Evolutionary conservation across 2,888 invertebrate genomes (phyloP).

Genomic region (Anarsia innoxiella): DNA sequence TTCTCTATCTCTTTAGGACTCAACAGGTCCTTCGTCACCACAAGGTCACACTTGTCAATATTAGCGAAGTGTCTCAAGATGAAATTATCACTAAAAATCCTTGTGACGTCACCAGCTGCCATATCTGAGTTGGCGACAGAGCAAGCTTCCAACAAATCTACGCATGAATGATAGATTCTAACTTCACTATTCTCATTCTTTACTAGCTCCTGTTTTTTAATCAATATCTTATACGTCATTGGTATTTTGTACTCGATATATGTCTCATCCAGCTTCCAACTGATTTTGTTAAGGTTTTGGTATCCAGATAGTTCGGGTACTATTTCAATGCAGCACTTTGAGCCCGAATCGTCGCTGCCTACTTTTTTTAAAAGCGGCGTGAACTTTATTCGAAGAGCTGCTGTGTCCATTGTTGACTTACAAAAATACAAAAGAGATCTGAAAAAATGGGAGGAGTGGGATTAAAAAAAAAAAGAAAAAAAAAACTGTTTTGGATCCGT

Average conservation of each 20-base stretch:
- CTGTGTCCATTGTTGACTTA: slow-evolving; percentile 44
- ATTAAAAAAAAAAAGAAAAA: slow-evolving; percentile 23
- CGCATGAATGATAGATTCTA: slow-evolving; percentile 57
- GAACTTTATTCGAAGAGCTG: slow-evolving; percentile 49
- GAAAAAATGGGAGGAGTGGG: slow-evolving; percentile 1
- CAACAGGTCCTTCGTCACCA: slow-evolving; percentile 3
- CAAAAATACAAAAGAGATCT: slow-evolving; percentile 7
- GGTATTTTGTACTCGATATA: slow-evolving; percentile 51
- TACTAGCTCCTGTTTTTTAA: slow-evolving; percentile 32
- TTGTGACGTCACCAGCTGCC: slow-evolving; percentile 35
- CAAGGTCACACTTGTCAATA: slow-evolving; percentile 14
- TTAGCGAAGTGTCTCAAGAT: slow-evolving; percentile 19
- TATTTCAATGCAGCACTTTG: slow-evolving; percentile 51
- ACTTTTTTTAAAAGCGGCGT: slow-evolving; percentile 39
- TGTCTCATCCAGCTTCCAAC: slow-evolving; percentile 39
- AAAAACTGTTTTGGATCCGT: too few species aligned
- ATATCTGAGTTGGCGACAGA: slow-evolving; percentile 27
- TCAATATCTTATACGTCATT: slow-evolving; percentile 51
- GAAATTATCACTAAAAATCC: slow-evolving; percentile 43
- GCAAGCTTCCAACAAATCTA: slow-evolving; percentile 38
- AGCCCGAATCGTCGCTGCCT: slow-evolving; percentile 22
- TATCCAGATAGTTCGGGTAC: slow-evolving; percentile 46
- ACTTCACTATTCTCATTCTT: slow-evolving; percentile 16
- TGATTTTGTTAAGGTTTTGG: slow-evolving; percentile 48
- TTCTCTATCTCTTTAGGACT: not conserved